These are phyloP conservation scores for Tricholauxania praeusta DNA, from an alignment of 2,888 invertebrate species.

Conservation along the genomic window DNA sequence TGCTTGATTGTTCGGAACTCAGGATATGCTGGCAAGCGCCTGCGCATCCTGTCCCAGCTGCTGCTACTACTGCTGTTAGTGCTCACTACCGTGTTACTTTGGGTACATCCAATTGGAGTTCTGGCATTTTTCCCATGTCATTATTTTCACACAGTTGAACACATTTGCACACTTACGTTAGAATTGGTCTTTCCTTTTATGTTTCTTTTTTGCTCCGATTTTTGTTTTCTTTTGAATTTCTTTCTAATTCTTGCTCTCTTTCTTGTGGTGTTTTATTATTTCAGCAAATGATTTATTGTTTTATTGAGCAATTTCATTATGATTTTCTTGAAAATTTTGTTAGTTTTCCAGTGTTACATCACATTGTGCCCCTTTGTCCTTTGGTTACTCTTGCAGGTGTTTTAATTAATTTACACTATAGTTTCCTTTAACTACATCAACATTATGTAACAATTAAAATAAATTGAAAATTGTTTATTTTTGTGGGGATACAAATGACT, in stretches of 20 bases:
- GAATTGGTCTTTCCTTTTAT: neutral
- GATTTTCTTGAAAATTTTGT: too few species aligned
- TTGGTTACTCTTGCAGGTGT: too few species aligned
- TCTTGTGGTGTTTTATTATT: neutral
- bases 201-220: neutral
- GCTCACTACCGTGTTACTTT: conserved; percentile 19
- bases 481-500: too few species aligned
- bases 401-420: too few species aligned
- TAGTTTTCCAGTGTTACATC: too few species aligned
- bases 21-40: conserved; percentile 21
- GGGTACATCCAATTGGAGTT: conserved; percentile 40
- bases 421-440: too few species aligned
- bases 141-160: conserved; percentile 58
- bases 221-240: neutral
- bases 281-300: neutral
- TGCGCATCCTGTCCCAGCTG: conserved; percentile 26
- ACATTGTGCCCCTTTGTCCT: too few species aligned
- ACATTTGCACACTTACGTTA: conserved; percentile 50
- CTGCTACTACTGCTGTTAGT: conserved; percentile 24
- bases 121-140: conserved; percentile 55
- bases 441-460: too few species aligned
- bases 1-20: conserved; percentile 1
- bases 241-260: neutral
- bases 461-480: too few species aligned
- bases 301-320: too few species aligned